Base-by-base conservation (phyloP, 1,140 invertebrate species). In the Drosophila pachea region DNA sequence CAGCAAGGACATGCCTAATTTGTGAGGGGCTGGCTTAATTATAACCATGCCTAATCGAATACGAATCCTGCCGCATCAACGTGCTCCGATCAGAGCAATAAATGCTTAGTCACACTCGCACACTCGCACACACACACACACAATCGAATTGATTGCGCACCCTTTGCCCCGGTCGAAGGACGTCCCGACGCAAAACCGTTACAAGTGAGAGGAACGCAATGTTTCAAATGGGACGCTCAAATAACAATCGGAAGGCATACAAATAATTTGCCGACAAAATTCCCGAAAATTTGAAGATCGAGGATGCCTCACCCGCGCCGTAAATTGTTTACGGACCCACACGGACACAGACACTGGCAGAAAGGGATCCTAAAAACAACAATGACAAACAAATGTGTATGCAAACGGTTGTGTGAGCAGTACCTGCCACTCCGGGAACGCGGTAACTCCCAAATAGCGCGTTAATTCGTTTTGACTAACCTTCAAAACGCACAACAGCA, bases 391-490 rank as follows among this genome's bases (percentile, higher is more conserved):
- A 76, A 84, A 83, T 79, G 49, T 70, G 52, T 43, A 66, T 62
- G 40, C 60, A 73, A 66, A 76, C 54, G 70, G 45, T 36, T 65
- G 52, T 56, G 53, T 56, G 14, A 63, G 31, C 40, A 86, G 60
- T 73, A 86, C 81, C 81, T 86, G 81, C 76, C 62, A 68, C 79
- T 48, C 42, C 36, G 48, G 42, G 53, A 16, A 43, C 53, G 43
- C 59, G 54, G 49, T 36, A 82, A 71, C 61, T 78, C 71, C 78
- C 71, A 69, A 83, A 83, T 75, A 71, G 60, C 68, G 74, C 73
- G 84, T 77, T 86, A 86, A 86, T 86, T 75, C 71, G 84, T 77
- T 86, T 86, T 86, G 71, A 81, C 82, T 86, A 82, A 81, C 81
- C 81, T 86, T 86, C 74, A 68, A 68, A 62, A 69, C 42, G 32